phyloP scores from a whole-genome alignment of 2,797 vertebrate species.

The Thripadectes ignobilis region DNA sequence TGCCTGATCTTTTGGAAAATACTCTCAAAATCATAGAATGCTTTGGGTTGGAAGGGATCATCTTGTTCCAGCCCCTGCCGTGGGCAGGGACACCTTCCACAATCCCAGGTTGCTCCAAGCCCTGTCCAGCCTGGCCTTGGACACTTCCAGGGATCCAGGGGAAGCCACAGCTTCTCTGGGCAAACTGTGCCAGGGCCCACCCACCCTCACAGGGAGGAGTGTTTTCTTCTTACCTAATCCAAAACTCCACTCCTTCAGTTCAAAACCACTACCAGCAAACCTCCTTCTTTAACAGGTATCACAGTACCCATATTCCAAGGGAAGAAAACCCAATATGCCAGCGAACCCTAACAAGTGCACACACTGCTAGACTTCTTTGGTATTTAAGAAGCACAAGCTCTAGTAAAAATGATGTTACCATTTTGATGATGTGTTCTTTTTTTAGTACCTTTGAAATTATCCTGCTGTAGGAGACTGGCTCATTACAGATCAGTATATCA shows the following conservation, averaged over 20 bases:
- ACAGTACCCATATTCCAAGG: not conserved
- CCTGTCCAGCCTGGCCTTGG: not conserved
- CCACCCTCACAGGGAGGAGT: not conserved
- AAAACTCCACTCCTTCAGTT: not conserved
- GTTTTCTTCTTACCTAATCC: not conserved
- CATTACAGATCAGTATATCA: not conserved
- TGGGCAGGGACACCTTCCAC: not conserved
- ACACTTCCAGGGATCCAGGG: not conserved
- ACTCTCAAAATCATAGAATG: not conserved
- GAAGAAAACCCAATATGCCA: not conserved
- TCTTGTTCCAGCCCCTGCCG: not conserved
- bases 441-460: not conserved
- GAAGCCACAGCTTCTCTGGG: not conserved
- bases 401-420: not conserved
- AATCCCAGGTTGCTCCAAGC: not conserved
- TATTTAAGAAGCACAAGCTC: not conserved
- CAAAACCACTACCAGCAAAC: not conserved
- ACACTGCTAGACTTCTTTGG: not conserved
- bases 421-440: not conserved
- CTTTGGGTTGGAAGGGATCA: not conserved
- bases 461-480: not conserved
- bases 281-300: not conserved
- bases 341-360: not conserved
- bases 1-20: not conserved
- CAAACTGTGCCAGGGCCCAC: not conserved